A percentile compares a stretch with the other conserved stretches of the same genome.
phyloP scores from a whole-genome alignment of 2,113 vertebrate species.

The Smithornis capensis region DNA sequence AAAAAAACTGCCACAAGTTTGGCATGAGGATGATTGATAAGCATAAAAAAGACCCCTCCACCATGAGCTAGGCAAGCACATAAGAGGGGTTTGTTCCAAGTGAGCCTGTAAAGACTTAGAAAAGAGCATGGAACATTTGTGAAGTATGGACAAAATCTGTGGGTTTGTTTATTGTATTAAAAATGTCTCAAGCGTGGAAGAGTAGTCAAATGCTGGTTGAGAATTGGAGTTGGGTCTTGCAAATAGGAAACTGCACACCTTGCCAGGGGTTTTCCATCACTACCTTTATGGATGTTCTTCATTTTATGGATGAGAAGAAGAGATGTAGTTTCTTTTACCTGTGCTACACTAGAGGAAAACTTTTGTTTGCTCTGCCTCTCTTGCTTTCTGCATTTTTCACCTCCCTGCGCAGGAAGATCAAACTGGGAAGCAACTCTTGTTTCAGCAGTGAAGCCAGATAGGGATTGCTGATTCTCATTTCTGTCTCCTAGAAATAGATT shows the following conservation, averaged over 20 bases:
- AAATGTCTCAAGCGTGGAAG: background rate
- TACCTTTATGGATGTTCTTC: background rate
- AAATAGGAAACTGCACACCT: background rate
- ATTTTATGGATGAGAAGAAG: background rate
- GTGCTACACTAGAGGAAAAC: background rate
- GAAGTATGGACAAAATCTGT: background rate
- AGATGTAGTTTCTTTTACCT: background rate
- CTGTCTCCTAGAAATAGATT: background rate
- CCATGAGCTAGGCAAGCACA: background rate
- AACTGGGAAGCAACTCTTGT: background rate
- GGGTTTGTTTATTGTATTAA: background rate
- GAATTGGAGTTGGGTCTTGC: background rate
- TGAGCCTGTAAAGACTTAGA: background rate
- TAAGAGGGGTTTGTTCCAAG: background rate
- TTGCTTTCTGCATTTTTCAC: background rate
- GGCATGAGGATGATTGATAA: background rate
- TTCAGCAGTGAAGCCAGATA: background rate
- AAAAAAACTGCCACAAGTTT: background rate
- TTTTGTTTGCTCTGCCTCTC: background rate
- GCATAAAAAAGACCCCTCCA: background rate
- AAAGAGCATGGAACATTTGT: fast-evolving
- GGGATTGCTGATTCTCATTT: background rate
- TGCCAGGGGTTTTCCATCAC: background rate
- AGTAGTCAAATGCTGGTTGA: background rate
- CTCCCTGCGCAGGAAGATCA: background rate